Evolutionary conservation across 1,140 invertebrate genomes (phyloP), one percentile per base, ranked within the genome.

Genomic region (Teleopsis dalmanni): DNA sequence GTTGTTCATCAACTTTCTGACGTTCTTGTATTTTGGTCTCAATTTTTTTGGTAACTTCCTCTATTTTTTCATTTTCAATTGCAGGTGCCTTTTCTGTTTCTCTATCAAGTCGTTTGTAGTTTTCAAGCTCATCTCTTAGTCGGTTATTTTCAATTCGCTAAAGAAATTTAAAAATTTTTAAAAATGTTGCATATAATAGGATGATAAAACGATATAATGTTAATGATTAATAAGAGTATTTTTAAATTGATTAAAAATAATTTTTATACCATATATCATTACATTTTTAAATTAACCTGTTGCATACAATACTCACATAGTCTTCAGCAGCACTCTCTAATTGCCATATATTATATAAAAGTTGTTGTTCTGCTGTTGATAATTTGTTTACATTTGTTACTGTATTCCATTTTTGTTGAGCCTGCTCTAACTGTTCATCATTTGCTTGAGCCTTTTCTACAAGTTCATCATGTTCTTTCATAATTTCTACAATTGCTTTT

Each of bases 301-400:
- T 25, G 54, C 71, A 70, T 50, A 22, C 16, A 13, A n/a, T n/a
- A 19, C 19, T 8, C 19, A 79, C 76, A 73, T 76, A 76, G 51
- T 79, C 76, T 40, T 71, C 71, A 43, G 76, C 75, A 36, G 75
- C 73, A 57, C 73, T 76, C 64, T 80, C 79, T 11, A 83, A 59
- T 55, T 78, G 75, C 59, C 78, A 72, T 13, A 81, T 72, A 48
- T 76, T 73, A 21, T 76, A 77, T 33, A 76, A 60, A 48, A 81
- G 67, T 56, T 77, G 73, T 53, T 76, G 75, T 42, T 79, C 75
- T 10, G 72, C 55, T 19, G 75, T 60, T 57, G 78, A 74, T 48
- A 76, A 70, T 34, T 74, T 62, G 3, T 70, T 65, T 7, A 73
- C 69, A 23, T 76, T 72, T 69, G 48, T 43, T 4, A 47, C 47